Percentiles rank a stretch among this genome's conserved stretches.
phyloP scores from a whole-genome alignment of 2,888 invertebrate genomes.

The Calliphora vomitoria region DNA sequence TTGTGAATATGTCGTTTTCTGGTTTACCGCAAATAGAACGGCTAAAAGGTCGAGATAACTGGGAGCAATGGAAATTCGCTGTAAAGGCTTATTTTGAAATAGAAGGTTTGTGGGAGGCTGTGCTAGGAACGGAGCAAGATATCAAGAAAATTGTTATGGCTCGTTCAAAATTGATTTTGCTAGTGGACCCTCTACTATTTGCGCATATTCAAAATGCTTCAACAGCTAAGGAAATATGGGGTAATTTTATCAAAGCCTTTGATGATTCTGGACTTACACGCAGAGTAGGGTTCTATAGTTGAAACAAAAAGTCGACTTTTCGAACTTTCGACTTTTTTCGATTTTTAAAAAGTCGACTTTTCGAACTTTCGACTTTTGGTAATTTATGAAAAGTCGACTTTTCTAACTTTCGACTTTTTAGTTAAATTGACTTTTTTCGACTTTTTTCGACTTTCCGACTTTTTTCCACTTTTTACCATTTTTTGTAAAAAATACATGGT shows the following conservation, averaged over 20 bases:
- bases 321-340: too few relatives aligned
- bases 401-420: too few relatives aligned
- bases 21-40: constrained; percentile 21
- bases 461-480: too few relatives aligned
- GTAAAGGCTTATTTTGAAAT: constrained; percentile 8
- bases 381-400: too few relatives aligned
- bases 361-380: too few relatives aligned
- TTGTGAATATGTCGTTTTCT: background rate
- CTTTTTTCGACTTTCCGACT: too few relatives aligned
- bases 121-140: constrained; percentile 12
- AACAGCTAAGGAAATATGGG: background rate
- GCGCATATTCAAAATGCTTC: constrained; percentile 2
- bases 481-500: too few relatives aligned
- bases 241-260: background rate
- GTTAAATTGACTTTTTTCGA: too few relatives aligned
- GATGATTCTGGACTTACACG: constrained; percentile 35
- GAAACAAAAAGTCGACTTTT: too few relatives aligned
- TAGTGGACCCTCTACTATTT: background rate
- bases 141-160: background rate
- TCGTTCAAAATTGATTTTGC: constrained; percentile 1
- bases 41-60: constrained; percentile 14
- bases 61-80: constrained; percentile 16
- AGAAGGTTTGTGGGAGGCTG: constrained; percentile 19
- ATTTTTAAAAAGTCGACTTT: too few relatives aligned
- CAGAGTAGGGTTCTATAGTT: too few relatives aligned